phyloP scores from a whole-genome alignment of 2,797 vertebrate genomes.

The Meriones psammophilus region DNA sequence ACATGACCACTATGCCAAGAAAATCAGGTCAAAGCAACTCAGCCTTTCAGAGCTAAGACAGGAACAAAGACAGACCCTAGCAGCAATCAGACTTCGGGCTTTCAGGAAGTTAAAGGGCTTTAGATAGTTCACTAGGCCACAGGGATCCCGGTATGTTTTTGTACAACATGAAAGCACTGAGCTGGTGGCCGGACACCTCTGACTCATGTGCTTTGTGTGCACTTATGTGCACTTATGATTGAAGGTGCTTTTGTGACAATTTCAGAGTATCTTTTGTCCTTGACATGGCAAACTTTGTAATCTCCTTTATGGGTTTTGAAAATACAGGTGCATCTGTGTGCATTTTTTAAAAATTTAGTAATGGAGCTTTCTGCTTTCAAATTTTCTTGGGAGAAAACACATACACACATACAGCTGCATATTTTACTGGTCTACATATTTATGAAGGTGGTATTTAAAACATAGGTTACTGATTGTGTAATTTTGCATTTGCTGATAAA shows the following conservation, averaged over 20 bases:
- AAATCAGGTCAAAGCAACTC: neutral
- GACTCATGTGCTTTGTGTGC: conserved; percentile 5
- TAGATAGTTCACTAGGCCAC: conserved; percentile 27
- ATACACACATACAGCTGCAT: neutral
- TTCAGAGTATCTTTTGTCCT: conserved; percentile 60
- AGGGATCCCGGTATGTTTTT: conserved; percentile 22
- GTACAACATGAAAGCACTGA: conserved; percentile 42
- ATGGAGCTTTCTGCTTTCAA: conserved; percentile 61
- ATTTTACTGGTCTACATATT: conserved; percentile 47
- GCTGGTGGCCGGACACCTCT: neutral
- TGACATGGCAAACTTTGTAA: conserved; percentile 24
- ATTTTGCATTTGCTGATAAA: conserved; percentile 34
- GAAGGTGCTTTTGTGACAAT: conserved; percentile 13
- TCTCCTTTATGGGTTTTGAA: conserved; percentile 51
- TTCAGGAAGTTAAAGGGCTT: neutral
- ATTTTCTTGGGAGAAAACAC: conserved; percentile 63
- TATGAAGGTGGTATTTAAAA: conserved; percentile 11
- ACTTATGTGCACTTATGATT: conserved; percentile 30
- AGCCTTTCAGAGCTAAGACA: neutral
- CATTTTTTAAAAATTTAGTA: conserved; percentile 65
- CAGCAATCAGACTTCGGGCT: conserved; percentile 20
- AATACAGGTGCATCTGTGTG: conserved; percentile 65
- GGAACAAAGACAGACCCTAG: conserved; percentile 6
- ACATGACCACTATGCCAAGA: neutral
- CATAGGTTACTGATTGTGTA: conserved; percentile 26